Percentiles rank a stretch among this genome's conserved stretches.
Evolutionary conservation across 92 coral and sea anemone genomes (phyloP).

Genomic region (Heteractis magnifica): DNA sequence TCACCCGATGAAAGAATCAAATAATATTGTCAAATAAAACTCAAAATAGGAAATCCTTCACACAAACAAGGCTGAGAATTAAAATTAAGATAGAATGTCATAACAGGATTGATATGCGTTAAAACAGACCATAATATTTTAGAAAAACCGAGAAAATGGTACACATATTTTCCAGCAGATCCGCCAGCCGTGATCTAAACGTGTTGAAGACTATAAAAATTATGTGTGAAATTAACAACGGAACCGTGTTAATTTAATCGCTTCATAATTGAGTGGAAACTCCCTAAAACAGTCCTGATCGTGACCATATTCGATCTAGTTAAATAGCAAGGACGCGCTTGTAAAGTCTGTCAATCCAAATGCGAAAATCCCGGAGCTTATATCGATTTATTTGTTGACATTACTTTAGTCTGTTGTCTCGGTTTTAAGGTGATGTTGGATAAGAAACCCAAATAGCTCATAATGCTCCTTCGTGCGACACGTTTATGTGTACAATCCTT

Average conservation of each 20-base stretch:
- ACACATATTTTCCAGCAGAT: neutral
- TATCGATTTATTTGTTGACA: constrained; percentile 22
- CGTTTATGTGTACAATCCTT: neutral
- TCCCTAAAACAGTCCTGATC: neutral
- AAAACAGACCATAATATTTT: neutral
- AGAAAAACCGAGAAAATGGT: neutral
- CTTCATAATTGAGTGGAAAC: neutral
- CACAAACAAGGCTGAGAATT: neutral
- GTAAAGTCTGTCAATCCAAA: neutral
- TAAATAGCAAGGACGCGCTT: neutral
- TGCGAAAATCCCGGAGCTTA: constrained; percentile 5
- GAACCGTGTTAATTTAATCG: neutral
- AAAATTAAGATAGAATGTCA: neutral
- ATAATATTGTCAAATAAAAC: neutral
- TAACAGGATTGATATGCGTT: neutral
- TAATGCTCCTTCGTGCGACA: constrained; percentile 15
- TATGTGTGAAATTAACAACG: neutral
- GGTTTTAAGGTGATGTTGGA: constrained; percentile 22
- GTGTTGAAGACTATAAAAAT: neutral
- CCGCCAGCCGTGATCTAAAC: neutral
- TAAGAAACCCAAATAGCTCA: constrained; percentile 1
- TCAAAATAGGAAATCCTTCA: constrained; percentile 5
- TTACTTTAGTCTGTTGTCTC: constrained; percentile 4
- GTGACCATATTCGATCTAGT: neutral
- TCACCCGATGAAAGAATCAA: constrained; percentile 5